phyloP scores from a whole-genome alignment of 2,113 vertebrate genomes.

The Leucosticte australis region DNA sequence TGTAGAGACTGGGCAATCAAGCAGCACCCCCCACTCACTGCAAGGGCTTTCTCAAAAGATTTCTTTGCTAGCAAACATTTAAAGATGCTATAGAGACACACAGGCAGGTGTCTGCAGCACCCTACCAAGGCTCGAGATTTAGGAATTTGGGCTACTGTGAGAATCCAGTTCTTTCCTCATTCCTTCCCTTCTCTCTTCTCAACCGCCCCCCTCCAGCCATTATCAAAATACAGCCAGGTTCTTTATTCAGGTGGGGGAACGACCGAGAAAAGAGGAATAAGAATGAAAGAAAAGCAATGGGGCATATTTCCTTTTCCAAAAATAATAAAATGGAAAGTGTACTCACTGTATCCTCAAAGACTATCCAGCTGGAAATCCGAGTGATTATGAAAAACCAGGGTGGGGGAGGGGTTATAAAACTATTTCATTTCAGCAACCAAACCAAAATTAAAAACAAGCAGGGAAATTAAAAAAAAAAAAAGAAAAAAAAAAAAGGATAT shows the following conservation, averaged over 20 bases:
- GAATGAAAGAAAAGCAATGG: background rate
- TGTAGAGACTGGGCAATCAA: background rate
- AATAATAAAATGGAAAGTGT: constrained; percentile 36
- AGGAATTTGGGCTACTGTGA: background rate
- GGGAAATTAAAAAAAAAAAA: background rate
- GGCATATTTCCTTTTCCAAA: background rate
- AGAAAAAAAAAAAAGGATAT: constrained; percentile 66
- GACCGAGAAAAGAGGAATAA: background rate
- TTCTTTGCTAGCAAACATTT: constrained; percentile 4
- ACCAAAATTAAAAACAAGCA: constrained; percentile 55
- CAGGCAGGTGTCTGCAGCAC: constrained; percentile 31
- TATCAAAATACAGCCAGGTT: background rate
- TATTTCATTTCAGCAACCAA: constrained; percentile 68
- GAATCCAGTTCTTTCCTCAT: background rate
- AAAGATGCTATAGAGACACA: background rate
- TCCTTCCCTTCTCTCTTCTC: background rate
- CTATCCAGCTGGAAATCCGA: constrained; percentile 75
- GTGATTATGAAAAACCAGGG: constrained; percentile 28
- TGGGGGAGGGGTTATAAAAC: constrained; percentile 38
- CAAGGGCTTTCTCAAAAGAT: constrained; percentile 41
- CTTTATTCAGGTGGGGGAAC: background rate
- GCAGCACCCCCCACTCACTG: constrained; percentile 26
- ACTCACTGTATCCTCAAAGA: constrained; percentile 78
- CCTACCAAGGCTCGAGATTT: background rate
- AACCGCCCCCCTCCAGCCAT: background rate